phyloP scores from a whole-genome alignment of 2,797 vertebrate species.

The Scomberomorus guttatus region DNA sequence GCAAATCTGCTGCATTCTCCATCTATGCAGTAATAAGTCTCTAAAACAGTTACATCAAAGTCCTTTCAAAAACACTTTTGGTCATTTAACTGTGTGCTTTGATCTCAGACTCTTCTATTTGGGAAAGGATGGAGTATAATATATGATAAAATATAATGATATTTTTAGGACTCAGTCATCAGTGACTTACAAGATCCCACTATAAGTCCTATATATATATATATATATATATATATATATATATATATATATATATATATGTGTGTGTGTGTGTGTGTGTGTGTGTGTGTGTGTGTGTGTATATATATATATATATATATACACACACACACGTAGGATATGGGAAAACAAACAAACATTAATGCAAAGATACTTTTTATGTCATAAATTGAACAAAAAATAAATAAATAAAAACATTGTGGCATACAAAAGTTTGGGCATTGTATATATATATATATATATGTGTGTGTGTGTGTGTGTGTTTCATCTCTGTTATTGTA shows the following conservation, averaged over 20 bases:
- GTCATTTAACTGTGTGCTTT: slow-evolving; percentile 27
- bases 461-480: not conserved
- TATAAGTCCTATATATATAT: not conserved
- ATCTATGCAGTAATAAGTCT: slow-evolving; percentile 27
- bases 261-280: no score
- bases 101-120: slow-evolving; percentile 14
- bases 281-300: no score
- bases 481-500: slow-evolving; percentile 1
- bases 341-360: no score
- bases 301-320: no score
- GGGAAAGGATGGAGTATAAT: not conserved
- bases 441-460: no score
- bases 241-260: no score
- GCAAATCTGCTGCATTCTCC: slow-evolving; percentile 6
- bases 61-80: slow-evolving; percentile 24
- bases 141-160: slow-evolving; percentile 1
- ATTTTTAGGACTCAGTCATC: not conserved
- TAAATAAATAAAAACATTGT: no score
- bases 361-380: no score
- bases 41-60: slow-evolving; percentile 42
- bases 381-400: no score
- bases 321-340: no score
- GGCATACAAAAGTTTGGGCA: no score
- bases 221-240: no score
- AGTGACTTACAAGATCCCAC: not conserved